These are phyloP conservation scores for Tribolium freemani DNA, from an alignment of 2,888 invertebrate genomes.

Conservation along the genomic window DNA sequence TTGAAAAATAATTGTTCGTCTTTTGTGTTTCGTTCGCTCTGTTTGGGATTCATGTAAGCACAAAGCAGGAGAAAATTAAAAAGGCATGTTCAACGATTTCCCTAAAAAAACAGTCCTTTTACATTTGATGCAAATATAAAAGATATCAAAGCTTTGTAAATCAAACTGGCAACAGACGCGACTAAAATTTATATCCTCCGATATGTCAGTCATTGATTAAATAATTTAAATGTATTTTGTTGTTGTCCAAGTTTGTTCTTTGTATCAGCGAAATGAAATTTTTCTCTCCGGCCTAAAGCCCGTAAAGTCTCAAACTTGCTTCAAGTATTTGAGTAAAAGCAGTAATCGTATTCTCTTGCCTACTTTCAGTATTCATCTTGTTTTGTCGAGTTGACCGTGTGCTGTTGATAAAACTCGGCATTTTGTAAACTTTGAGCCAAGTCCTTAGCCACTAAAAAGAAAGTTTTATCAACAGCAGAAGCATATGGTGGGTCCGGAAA, in stretches of 20 bases:
- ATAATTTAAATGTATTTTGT: not conserved
- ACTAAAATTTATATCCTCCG: not conserved
- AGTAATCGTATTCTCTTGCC: not conserved
- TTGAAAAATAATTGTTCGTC: too few relatives aligned
- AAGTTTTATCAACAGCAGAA: constrained; percentile 30
- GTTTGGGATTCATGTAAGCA: not conserved
- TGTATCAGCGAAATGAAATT: not conserved
- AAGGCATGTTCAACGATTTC: not conserved
- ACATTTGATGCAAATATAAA: constrained; percentile 3
- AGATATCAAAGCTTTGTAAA: constrained; percentile 7
- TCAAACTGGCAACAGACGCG: not conserved
- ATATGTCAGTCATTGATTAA: not conserved
- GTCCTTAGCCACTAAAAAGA: constrained; percentile 19
- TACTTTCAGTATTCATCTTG: constrained; percentile 10
- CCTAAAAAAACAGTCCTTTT: not conserved
- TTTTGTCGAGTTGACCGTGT: constrained; percentile 13
- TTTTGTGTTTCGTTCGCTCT: not conserved
- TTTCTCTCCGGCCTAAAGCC: not conserved
- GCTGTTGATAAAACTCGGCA: constrained; percentile 29
- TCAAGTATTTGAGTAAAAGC: not conserved
- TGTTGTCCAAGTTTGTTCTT: not conserved
- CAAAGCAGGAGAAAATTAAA: constrained; percentile 3
- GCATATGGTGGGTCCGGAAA: constrained; percentile 22
- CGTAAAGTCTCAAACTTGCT: not conserved
- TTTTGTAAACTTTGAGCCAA: constrained; percentile 24